Conservation (phyloP, 1,140 invertebrate species). For the Drosophila bipectinata region DNA sequence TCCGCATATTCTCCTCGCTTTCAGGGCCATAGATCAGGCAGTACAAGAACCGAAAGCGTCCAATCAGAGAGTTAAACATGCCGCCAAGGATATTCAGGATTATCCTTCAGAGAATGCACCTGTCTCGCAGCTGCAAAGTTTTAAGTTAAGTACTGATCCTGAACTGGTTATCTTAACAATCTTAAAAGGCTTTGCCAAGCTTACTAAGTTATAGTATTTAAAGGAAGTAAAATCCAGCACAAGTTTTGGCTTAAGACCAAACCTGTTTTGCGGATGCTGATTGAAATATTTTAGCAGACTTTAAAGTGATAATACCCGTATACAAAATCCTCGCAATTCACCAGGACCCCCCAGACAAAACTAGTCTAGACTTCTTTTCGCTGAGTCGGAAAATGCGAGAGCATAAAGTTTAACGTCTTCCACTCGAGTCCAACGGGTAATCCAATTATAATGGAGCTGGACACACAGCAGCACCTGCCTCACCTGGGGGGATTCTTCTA, state of each 20-base stretch:
- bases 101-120: background rate
- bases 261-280: background rate
- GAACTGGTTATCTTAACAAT: background rate
- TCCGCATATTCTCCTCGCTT: background rate
- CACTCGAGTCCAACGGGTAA: conserved; percentile 85
- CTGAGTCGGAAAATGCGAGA: conserved; percentile 44
- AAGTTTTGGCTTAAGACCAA: no score
- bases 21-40: conserved; percentile 33
- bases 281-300: conserved; percentile 1
- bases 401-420: conserved; percentile 53
- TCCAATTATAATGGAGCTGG: conserved; percentile 73
- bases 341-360: conserved; percentile 31
- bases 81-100: background rate
- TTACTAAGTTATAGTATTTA: background rate
- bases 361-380: conserved; percentile 44
- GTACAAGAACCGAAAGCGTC: conserved; percentile 22
- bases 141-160: background rate
- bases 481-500: conserved; percentile 57
- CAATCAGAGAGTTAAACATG: conserved; percentile 21
- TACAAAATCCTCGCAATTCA: conserved; percentile 1
- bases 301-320: background rate
- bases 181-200: background rate
- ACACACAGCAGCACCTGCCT: conserved; percentile 58
- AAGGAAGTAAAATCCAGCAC: no score
- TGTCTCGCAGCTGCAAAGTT: background rate